Percentiles rank a stretch among this genome's conserved stretches.
Conservation (phyloP, 37 sponge, comb jelly and placozoan species). For the Dysidea cf. avara region DNA sequence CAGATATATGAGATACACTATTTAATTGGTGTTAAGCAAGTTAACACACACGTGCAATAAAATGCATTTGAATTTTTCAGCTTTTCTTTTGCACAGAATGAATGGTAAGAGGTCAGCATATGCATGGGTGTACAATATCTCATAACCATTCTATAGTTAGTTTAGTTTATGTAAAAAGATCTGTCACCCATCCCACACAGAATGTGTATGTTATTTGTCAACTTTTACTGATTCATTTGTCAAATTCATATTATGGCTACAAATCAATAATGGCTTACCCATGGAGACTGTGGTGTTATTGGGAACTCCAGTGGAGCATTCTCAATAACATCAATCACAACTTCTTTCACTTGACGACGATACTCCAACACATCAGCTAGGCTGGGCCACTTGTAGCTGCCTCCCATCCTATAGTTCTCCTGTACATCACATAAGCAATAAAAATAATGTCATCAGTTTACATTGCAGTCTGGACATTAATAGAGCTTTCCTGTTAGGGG, state of each 20-base stretch:
- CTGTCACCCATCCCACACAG: too few species aligned
- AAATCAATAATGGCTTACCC: constrained; percentile 54
- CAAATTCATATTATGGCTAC: not conserved
- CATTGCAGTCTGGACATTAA: not conserved
- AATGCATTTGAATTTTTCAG: too few species aligned
- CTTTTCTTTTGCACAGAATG: too few species aligned
- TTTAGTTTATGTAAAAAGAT: too few species aligned
- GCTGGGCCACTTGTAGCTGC: constrained; percentile 71
- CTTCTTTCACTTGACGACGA: constrained; percentile 51
- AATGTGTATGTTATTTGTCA: not conserved
- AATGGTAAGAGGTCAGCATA: too few species aligned
- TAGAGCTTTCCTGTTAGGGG: not conserved
- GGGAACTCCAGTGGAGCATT: constrained; percentile 65
- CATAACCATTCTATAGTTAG: too few species aligned
- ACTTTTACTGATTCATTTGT: too few species aligned
- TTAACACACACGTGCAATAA: too few species aligned
- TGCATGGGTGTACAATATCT: too few species aligned
- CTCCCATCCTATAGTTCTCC: constrained; percentile 92
- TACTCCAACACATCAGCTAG: constrained; percentile 67
- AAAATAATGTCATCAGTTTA: too few species aligned
- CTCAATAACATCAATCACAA: constrained; percentile 66
- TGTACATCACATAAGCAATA: not conserved
- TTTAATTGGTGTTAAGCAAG: too few species aligned
- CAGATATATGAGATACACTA: too few species aligned
- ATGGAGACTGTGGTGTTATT: constrained; percentile 65